Percentiles rank a stretch among this genome's conserved stretches.
Evolutionary conservation across 1,140 invertebrate genomes (phyloP).

Genomic region (Nasonia vitripennis): DNA sequence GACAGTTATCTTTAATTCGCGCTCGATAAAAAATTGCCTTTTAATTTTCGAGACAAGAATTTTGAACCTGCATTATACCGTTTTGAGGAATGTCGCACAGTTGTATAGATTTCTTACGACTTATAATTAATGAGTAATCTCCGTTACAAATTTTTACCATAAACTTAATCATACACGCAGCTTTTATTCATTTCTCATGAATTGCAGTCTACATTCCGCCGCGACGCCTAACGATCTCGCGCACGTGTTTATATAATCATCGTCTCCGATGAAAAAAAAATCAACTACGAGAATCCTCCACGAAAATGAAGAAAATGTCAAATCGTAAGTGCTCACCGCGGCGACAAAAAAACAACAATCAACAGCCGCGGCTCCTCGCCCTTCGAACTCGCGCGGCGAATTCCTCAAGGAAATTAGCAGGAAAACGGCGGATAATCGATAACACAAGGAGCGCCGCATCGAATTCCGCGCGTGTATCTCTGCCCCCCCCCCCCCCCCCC

Average conservation of each 20-base stretch:
- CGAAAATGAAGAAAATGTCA: constrained; percentile 1
- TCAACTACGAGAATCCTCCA: neutral
- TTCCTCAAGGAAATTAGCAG: constrained; percentile 54
- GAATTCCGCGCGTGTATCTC: neutral
- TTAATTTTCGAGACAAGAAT: constrained; percentile 19
- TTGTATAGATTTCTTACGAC: neutral
- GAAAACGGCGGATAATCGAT: constrained; percentile 56
- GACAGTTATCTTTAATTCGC: constrained; percentile 2
- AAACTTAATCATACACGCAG: neutral
- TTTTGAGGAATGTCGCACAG: neutral
- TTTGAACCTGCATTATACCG: neutral
- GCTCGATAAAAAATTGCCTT: constrained; percentile 35
- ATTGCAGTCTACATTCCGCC: too few species aligned
- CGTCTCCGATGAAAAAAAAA: neutral
- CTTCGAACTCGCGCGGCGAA: constrained; percentile 49
- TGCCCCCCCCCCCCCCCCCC: too few species aligned
- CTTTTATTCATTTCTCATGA: too few species aligned
- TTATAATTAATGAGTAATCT: neutral
- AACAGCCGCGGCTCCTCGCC: neutral
- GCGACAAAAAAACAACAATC: constrained; percentile 13
- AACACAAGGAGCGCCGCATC: constrained; percentile 42
- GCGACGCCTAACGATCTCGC: neutral
- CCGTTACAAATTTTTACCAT: neutral
- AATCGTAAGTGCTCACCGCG: constrained; percentile 1
- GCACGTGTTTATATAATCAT: neutral